A percentile compares a stretch with the other conserved stretches of the same genome.
phyloP scores from a whole-genome alignment of 2,888 invertebrate species.

The Bembecia ichneumoniformis region DNA sequence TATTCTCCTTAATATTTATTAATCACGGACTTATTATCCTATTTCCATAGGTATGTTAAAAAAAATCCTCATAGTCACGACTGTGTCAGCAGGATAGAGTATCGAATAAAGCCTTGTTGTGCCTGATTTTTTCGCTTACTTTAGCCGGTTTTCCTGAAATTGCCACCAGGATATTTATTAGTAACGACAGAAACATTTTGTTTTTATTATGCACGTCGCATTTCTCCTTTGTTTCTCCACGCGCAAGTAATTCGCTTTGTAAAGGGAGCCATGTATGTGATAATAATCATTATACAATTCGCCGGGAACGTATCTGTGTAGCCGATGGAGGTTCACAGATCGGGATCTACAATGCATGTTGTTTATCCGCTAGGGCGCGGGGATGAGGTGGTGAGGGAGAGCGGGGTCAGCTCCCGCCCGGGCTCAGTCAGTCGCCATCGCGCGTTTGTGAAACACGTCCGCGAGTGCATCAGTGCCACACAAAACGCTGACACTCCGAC shows the following conservation, averaged over 20 bases:
- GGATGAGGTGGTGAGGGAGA: constrained; percentile 24
- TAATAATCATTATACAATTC: constrained; percentile 9
- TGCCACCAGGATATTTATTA: no score
- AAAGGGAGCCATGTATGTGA: neutral
- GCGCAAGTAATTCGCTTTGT: neutral
- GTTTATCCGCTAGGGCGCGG: constrained; percentile 65
- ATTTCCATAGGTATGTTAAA: no score
- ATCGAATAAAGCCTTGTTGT: no score
- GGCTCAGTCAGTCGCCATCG: constrained; percentile 58
- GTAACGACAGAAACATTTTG: neutral
- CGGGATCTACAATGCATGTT: constrained; percentile 68
- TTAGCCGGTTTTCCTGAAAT: no score
- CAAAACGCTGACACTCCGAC: constrained; percentile 51
- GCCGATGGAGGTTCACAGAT: constrained; percentile 55
- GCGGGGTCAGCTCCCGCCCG: constrained; percentile 50
- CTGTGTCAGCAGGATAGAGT: no score
- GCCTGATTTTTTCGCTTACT: no score
- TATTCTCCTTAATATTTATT: no score
- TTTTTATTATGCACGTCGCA: constrained; percentile 7
- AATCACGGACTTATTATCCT: no score
- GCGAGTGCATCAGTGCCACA: constrained; percentile 50
- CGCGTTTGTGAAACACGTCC: constrained; percentile 39
- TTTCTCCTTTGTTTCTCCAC: neutral
- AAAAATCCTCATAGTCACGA: no score
- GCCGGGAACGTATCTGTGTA: constrained; percentile 10